Conservation (phyloP, 2,113 vertebrate species). For the Silurus asotus region DNA sequence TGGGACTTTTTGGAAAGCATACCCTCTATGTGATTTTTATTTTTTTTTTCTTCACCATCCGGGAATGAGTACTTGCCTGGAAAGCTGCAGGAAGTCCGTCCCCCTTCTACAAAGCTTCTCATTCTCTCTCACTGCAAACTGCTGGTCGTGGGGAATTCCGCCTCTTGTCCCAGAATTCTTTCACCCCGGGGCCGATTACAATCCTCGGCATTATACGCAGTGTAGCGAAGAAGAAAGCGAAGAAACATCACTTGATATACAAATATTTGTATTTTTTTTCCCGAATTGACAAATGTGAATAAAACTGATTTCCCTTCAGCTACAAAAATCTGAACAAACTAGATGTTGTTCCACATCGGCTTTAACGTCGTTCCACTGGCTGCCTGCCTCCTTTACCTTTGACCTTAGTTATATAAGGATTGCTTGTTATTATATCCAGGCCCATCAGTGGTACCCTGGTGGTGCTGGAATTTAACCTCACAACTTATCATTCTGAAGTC, state of each 20-base stretch:
- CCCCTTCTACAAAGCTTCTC: conserved; percentile 4
- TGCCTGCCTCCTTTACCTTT: not conserved
- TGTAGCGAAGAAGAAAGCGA: not conserved
- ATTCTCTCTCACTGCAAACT: conserved; percentile 12
- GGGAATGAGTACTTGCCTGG: conserved; percentile 40
- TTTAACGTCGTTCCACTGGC: not conserved
- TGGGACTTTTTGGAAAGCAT: not conserved
- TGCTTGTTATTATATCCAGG: not conserved
- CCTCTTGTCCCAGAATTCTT: no score
- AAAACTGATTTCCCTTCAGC: not conserved
- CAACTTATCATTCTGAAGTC: no score
- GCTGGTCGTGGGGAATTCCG: conserved; percentile 14
- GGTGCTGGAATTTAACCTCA: no score
- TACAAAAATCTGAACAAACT: not conserved
- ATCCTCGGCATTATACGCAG: not conserved
- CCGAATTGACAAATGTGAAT: not conserved
- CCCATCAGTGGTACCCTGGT: no score
- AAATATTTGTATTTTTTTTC: not conserved
- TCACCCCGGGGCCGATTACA: not conserved
- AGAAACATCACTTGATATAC: not conserved
- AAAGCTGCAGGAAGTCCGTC: conserved; percentile 42
- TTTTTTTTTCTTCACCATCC: not conserved
- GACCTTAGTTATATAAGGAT: not conserved
- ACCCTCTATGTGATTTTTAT: not conserved
- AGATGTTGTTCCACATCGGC: not conserved